Evolutionary conservation across 2,113 vertebrate species (phyloP), one percentile per base, ranked within the genome.

Genomic region (Alethe castanea): DNA sequence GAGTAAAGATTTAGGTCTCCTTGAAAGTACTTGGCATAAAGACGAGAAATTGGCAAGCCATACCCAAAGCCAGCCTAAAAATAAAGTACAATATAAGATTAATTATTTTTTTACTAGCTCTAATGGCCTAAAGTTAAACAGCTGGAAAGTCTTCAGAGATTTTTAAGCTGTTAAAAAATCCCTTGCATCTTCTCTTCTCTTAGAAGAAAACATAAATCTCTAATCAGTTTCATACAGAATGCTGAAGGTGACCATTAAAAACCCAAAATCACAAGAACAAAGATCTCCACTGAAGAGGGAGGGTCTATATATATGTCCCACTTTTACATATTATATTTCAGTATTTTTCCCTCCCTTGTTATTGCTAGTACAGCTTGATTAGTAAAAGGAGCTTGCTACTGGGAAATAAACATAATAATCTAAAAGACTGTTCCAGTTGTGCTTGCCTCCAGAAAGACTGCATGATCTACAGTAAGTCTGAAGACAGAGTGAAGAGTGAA

Each of bases 1-100:
- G 99, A 99, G 82, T 99, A 99, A 56, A 99, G 98, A 97, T 99
- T 98, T 76, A 99, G 97, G 94, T 99, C 99, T 92, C 99, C 99
- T 96, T 99, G 99, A 86, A 99, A 99, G 92, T 99, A 99, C 96
- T 98, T 99, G 72, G 99, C 99, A 91, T 99, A 99, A 23, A 99
- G 98, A 60, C 99, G 99, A 86, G 99, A 99, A 95, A 99, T 99
- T 23, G 99, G 99, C 84, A 99, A 98, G 59, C 99, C 99, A 4
- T 99, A 99, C 44, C 99, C 99, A 77, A 99, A 99, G 47, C 99
- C 99, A 96, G 99, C 99, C 99, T 99, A 94, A 38, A 96, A 73
- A 92, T n/a, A 74, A 85, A 92, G 31, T 14, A 64, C 22, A 88
- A 53, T 25, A 74, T n/a, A 81, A 61, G 65, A 56, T 57, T 22